Evolutionary conservation across 2,888 invertebrate genomes (phyloP).

Genomic region (Halictus quadricinctus): DNA sequence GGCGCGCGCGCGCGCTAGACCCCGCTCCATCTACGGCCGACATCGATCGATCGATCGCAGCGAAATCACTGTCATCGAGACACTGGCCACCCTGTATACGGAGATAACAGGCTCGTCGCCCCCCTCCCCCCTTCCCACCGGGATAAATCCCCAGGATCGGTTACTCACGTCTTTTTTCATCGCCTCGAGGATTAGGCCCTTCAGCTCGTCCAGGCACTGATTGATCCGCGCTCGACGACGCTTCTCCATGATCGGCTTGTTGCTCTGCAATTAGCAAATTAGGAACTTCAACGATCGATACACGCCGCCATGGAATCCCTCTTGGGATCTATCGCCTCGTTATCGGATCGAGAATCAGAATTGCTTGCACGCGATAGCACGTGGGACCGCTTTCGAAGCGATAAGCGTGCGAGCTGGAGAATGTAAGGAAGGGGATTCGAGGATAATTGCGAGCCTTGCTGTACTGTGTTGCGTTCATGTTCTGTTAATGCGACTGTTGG

Average conservation of each 20-base stretch:
- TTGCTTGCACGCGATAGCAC: slow-evolving; percentile 10
- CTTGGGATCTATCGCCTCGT: background rate
- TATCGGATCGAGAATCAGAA: background rate
- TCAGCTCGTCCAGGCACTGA: slow-evolving; percentile 93
- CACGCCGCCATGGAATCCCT: background rate
- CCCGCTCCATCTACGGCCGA: slow-evolving; percentile 11
- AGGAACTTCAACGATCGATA: slow-evolving; percentile 7
- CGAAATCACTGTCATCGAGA: slow-evolving; percentile 42
- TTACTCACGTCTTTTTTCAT: slow-evolving; percentile 94
- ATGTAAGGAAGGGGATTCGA: background rate
- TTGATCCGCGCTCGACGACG: slow-evolving; percentile 94
- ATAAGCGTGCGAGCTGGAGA: background rate
- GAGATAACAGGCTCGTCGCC: background rate
- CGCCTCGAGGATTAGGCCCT: slow-evolving; percentile 92
- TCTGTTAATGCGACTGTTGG: background rate
- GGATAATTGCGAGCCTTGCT: background rate
- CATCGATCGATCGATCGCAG: slow-evolving; percentile 31
- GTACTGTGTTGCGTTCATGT: background rate
- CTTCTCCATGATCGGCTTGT: slow-evolving; percentile 97
- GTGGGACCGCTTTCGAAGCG: background rate
- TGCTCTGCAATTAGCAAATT: slow-evolving; percentile 87
- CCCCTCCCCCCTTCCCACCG: background rate
- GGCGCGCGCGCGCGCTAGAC: background rate
- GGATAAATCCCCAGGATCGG: background rate
- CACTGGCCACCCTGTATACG: background rate